Conservation (phyloP, 2,888 invertebrate species). For the Standfussiana lucernea region DNA sequence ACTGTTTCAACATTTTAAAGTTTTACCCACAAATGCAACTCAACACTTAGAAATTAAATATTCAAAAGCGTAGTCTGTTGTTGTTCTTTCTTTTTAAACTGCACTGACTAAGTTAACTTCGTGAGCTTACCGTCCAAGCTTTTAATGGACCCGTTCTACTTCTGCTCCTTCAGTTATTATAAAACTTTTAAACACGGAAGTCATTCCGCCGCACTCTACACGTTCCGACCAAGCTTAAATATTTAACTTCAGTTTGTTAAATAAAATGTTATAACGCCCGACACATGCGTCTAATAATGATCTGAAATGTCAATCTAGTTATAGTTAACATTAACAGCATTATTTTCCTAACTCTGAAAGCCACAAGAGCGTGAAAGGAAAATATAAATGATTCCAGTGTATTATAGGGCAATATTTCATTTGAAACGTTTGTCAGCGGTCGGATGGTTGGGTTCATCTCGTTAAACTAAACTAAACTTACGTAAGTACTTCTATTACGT, state of each 20-base stretch:
- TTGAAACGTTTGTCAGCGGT: conserved; percentile 45
- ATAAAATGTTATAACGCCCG: neutral
- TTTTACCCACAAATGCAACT: neutral
- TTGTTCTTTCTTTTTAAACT: neutral
- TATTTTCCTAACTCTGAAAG: conserved; percentile 29
- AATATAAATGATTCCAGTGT: conserved; percentile 35
- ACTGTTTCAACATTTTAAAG: neutral
- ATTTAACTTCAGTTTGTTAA: conserved; percentile 27
- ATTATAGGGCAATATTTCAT: conserved; percentile 48
- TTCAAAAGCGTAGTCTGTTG: neutral
- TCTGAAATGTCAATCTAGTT: conserved; percentile 16
- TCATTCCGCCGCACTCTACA: conserved; percentile 17
- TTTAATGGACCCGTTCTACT: conserved; percentile 45
- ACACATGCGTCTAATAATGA: neutral
- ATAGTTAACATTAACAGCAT: neutral
- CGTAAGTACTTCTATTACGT: conserved; percentile 10
- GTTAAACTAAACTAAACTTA: conserved; percentile 41
- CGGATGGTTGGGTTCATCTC: conserved; percentile 37
- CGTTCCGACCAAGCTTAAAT: conserved; percentile 24
- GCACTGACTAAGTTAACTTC: conserved; percentile 21
- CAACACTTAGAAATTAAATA: neutral
- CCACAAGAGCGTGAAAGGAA: conserved; percentile 20
- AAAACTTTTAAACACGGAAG: conserved; percentile 43
- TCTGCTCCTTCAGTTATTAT: conserved; percentile 43
- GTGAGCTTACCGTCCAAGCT: conserved; percentile 25